A percentile compares a stretch with the other conserved stretches of the same genome.
These are phyloP conservation scores for Acanthosepion lycidas DNA, from an alignment of 2,888 invertebrate species.

Conservation along the genomic window DNA sequence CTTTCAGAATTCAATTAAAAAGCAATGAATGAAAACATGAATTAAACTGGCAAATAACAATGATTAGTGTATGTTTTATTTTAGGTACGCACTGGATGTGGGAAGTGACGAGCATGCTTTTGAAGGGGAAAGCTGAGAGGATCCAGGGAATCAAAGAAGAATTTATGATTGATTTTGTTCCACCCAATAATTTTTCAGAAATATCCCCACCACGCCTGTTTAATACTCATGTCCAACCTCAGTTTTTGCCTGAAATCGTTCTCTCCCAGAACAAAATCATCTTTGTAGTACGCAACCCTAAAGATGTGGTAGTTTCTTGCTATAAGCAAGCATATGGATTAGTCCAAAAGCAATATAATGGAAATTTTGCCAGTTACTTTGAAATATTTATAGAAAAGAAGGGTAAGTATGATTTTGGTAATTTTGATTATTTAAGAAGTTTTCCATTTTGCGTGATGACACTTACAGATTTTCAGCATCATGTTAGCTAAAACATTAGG, in stretches of 20 bases:
- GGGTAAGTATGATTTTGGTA: not conserved
- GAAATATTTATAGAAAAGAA: slow-evolving; percentile 2
- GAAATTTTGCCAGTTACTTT: slow-evolving; percentile 24
- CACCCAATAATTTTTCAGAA: not conserved
- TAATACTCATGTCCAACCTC: slow-evolving; percentile 24
- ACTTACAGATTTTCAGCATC: too few relatives aligned
- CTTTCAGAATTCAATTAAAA: too few relatives aligned
- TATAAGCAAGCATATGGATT: slow-evolving; percentile 33
- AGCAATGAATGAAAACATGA: too few relatives aligned
- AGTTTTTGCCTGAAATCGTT: not conserved
- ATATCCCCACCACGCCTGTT: not conserved
- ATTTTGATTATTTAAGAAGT: too few relatives aligned
- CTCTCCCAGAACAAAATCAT: slow-evolving; percentile 39
- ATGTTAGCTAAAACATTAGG: too few relatives aligned
- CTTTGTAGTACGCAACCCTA: slow-evolving; percentile 18
- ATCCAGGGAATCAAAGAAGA: slow-evolving; percentile 38
- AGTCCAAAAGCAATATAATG: not conserved
- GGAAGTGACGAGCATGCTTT: slow-evolving; percentile 43
- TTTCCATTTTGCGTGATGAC: too few relatives aligned
- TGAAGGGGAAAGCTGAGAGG: slow-evolving; percentile 40
- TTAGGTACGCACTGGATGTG: slow-evolving; percentile 47
- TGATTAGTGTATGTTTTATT: not conserved
- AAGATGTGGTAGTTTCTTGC: slow-evolving; percentile 10
- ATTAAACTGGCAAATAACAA: too few relatives aligned
- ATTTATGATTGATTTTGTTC: not conserved